These are phyloP conservation scores for Anabacerthia variegaticeps DNA, from an alignment of 2,797 vertebrate species.

Conservation along the genomic window DNA sequence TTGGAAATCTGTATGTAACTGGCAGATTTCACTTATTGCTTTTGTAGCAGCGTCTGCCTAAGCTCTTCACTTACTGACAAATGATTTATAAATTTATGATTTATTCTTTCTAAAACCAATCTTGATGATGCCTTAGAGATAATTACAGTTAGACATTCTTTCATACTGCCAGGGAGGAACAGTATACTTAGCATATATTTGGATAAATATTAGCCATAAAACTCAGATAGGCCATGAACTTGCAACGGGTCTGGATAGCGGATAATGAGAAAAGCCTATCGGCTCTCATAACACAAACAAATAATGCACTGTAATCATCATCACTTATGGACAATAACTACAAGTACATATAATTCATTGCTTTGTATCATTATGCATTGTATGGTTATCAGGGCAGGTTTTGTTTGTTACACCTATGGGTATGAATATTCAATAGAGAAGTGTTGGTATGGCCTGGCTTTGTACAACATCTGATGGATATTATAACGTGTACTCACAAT, in stretches of 20 bases:
- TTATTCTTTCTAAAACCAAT: neutral
- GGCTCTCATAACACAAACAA: neutral
- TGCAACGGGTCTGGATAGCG: neutral
- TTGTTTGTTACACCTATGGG: neutral
- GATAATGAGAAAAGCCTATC: neutral
- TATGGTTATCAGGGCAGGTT: neutral
- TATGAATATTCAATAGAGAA: neutral
- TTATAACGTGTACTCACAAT: neutral
- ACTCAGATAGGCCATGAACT: neutral
- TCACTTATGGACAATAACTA: neutral
- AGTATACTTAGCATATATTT: neutral
- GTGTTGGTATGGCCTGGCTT: neutral
- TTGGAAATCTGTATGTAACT: neutral
- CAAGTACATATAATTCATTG: neutral
- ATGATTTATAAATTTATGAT: neutral
- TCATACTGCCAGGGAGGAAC: neutral
- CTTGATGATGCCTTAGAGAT: neutral
- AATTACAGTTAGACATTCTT: neutral
- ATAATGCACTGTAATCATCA: neutral
- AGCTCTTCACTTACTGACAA: neutral
- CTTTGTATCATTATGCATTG: neutral
- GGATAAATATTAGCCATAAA: neutral
- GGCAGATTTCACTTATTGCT: neutral
- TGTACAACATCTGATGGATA: neutral
- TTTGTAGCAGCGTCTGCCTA: neutral